Conservation (phyloP, 2,113 vertebrate genomes). For the Vicugna pacos region DNA sequence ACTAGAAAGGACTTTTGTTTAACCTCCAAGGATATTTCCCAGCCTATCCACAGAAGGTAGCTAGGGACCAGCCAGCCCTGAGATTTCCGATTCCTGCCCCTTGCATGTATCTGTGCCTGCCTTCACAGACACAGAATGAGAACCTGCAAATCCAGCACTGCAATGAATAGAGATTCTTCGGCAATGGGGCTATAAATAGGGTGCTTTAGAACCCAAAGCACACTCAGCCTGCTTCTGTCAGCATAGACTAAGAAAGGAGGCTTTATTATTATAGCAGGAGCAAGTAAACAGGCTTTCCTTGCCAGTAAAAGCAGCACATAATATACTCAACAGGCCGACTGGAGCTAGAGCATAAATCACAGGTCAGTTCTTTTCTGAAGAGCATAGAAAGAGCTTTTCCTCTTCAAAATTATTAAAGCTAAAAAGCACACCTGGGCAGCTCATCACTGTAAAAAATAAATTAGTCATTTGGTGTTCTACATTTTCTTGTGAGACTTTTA, state of each 20-base stretch:
- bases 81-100: conserved; percentile 40
- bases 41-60: conserved; percentile 6
- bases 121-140: conserved; percentile 78
- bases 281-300: conserved; percentile 75
- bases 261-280: conserved; percentile 79
- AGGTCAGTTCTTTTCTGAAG: conserved; percentile 54
- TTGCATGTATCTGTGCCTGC: conserved; percentile 67
- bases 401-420: conserved; percentile 54
- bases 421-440: not conserved
- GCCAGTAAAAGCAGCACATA: conserved; percentile 74
- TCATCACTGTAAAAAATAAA: not conserved
- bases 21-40: conserved; percentile 35
- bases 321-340: conserved; percentile 73
- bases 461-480: not conserved
- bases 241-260: conserved; percentile 74
- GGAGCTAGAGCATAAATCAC: conserved; percentile 62
- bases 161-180: conserved; percentile 79
- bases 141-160: conserved; percentile 80
- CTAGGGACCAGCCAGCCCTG: not conserved
- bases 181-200: conserved; percentile 79
- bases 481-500: conserved; percentile 3
- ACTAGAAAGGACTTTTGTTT: not conserved
- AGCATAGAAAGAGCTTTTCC: conserved; percentile 52
- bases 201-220: conserved; percentile 80
- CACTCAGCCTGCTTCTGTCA: conserved; percentile 83